These are phyloP conservation scores for Muraenolepis orangiensis DNA, from an alignment of 2,797 vertebrate genomes.

Conservation along the genomic window DNA sequence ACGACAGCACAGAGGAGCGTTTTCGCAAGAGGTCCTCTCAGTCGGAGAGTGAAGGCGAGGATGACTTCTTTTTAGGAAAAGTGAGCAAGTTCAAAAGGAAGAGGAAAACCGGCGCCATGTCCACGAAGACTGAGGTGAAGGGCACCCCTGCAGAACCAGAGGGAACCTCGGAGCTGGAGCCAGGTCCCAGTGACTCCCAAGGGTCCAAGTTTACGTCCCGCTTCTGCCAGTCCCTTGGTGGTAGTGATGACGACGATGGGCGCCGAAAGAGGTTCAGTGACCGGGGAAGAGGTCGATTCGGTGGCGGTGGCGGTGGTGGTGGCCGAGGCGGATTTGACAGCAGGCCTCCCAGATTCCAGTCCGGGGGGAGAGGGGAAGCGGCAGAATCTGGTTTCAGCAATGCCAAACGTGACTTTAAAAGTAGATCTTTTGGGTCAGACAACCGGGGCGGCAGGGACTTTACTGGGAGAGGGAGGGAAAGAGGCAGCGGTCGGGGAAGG, in stretches of 20 bases:
- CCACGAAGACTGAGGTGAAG: constrained; percentile 19
- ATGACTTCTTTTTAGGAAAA: constrained; percentile 94
- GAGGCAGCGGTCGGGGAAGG: constrained; percentile 17
- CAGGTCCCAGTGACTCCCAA: constrained; percentile 51
- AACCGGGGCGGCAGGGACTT: constrained; percentile 39
- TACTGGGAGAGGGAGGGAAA: constrained; percentile 58
- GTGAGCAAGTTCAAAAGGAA: constrained; percentile 83
- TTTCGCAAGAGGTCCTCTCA: constrained; percentile 87
- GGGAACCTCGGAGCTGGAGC: constrained; percentile 27
- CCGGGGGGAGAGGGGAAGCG: constrained; percentile 25
- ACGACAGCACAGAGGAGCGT: constrained; percentile 96
- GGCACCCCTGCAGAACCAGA: background rate
- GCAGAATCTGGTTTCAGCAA: constrained; percentile 29
- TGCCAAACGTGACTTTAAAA: constrained; percentile 16
- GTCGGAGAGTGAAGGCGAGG: constrained; percentile 79
- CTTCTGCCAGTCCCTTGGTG: constrained; percentile 80
- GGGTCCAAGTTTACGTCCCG: constrained; percentile 70
- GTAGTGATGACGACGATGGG: constrained; percentile 1
- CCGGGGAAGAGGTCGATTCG: constrained; percentile 15
- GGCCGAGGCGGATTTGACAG: constrained; percentile 29
- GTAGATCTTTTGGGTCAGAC: background rate
- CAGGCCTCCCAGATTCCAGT: constrained; percentile 46
- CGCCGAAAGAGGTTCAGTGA: constrained; percentile 28
- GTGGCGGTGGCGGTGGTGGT: background rate
- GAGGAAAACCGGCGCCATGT: constrained; percentile 49